Percentiles rank a stretch among this genome's conserved stretches.
Evolutionary conservation across 2,888 invertebrate genomes (phyloP).

Genomic region (Lithosia quadra): DNA sequence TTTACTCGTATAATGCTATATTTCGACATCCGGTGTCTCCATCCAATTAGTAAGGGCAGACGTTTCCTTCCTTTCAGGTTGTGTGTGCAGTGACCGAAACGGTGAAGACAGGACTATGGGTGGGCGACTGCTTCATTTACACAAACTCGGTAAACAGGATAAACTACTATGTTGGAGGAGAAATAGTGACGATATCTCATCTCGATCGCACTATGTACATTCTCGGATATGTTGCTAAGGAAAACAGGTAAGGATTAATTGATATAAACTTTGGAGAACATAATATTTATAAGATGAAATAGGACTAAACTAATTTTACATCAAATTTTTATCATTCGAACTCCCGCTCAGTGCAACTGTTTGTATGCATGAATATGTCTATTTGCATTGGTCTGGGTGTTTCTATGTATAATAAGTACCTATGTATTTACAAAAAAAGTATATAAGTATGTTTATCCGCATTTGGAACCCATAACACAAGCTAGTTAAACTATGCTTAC

Average conservation of each 20-base stretch:
- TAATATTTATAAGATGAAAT: too few species aligned
- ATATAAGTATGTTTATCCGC: too few species aligned
- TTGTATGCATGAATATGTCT: too few species aligned
- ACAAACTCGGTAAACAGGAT: constrained; percentile 98
- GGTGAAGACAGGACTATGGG: constrained; percentile 98
- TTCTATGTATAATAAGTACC: too few species aligned
- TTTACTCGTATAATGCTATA: too few species aligned
- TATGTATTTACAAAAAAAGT: too few species aligned
- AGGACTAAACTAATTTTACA: not conserved
- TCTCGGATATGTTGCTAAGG: constrained; percentile 97
- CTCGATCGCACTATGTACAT: constrained; percentile 99
- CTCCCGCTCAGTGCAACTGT: too few species aligned
- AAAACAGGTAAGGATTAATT: constrained; percentile 88
- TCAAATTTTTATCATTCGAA: not conserved
- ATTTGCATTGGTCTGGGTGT: too few species aligned
- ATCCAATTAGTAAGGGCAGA: not conserved
- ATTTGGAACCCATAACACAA: too few species aligned
- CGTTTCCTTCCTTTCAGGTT: constrained; percentile 81
- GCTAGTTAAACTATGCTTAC: too few species aligned
- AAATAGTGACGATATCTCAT: constrained; percentile 99
- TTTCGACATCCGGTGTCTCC: too few species aligned
- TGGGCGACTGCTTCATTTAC: constrained; percentile 99
- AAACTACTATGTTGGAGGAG: constrained; percentile 99
- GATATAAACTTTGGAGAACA: too few species aligned
- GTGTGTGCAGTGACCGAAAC: constrained; percentile 95